Evolutionary conservation across 2,113 vertebrate genomes (phyloP), one percentile per base, ranked within the genome.

Genomic region (Psilopsiagon aymara): DNA sequence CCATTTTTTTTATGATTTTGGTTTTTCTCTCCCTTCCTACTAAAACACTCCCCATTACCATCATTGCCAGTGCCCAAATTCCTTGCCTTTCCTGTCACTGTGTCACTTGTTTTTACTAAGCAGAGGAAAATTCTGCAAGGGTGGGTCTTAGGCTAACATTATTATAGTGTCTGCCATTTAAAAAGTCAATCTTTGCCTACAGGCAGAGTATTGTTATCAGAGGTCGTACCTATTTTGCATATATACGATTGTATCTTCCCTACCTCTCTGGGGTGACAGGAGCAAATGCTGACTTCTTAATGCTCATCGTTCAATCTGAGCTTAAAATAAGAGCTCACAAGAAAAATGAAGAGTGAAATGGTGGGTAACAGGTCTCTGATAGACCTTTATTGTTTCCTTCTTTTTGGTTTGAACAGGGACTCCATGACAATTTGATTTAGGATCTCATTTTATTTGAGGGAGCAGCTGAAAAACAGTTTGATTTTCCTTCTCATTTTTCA

Each of bases 101-200:
- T 69, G n/a, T 60, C 44, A 76, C 67, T 90, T 73, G 24, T 43
- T 91, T 88, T 95, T 15, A 53, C 23, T 63, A 53, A 93, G 77
- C 53, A 69, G 77, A 85, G 84, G 89, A 97, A 82, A 95, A 92
- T 73, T 59, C 49, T 95, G 84, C 78, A 87, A 92, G 62, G 70
- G 31, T 3, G 25, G 41, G 69, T 95, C 82, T 95, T 92, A 88
- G 83, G 69, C 81, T 97, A 86, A 43, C 66, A 28, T 71, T 86
- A 87, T 71, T 74, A 20, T 29, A 75, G 73, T 51, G 70, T 44
- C 66, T 97, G 96, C 96, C 91, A 96, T 97, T 96, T 97, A 95
- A 95, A 95, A 95, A 97, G 95, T 95, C 95, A 96, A n/a, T 94
- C 95, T 96, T 95, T 92, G 95, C 96, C 96, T 95, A 94, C 91